A percentile compares a stretch with the other conserved stretches of the same genome.
Evolutionary conservation across 2,797 vertebrate species (phyloP).

Genomic region (Steatocranus sp.): DNA sequence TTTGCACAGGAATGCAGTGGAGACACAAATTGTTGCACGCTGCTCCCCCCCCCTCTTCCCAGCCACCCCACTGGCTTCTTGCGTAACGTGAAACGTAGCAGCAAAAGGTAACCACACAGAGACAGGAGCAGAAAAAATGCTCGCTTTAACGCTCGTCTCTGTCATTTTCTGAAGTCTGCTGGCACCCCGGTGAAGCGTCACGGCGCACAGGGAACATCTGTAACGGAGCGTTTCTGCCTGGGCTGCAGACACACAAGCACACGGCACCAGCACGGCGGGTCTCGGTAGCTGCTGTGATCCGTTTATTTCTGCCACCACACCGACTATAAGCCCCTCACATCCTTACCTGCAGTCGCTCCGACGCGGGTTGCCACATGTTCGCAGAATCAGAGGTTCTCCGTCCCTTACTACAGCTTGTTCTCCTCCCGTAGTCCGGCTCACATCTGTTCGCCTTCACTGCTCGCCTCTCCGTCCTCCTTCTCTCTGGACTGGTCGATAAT

Average conservation of each 20-base stretch:
- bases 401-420: constrained; percentile 53
- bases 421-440: constrained; percentile 65
- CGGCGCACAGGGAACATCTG: not conserved
- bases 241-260: not conserved
- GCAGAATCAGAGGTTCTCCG: constrained; percentile 52
- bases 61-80: constrained; percentile 13
- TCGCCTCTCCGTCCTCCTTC: constrained; percentile 58
- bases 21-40: constrained; percentile 26
- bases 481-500: constrained; percentile 43
- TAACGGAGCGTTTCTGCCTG: not conserved
- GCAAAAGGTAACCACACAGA: not conserved
- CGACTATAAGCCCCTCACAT: not conserved
- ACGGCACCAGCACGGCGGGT: not conserved
- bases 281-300: not conserved
- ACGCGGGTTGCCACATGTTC: constrained; percentile 96
- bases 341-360: constrained; percentile 92
- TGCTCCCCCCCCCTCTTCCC: not conserved
- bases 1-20: constrained; percentile 3
- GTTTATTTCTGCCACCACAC: not conserved
- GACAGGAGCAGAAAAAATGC: not conserved
- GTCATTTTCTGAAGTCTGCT: not conserved
- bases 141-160: not conserved
- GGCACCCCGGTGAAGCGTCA: not conserved
- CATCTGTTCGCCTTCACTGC: constrained; percentile 72
- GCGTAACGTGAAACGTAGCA: constrained; percentile 43